A percentile compares a stretch with the other conserved stretches of the same genome.
Conservation (phyloP, 2,113 vertebrate species). For the Saguinus midas region DNA sequence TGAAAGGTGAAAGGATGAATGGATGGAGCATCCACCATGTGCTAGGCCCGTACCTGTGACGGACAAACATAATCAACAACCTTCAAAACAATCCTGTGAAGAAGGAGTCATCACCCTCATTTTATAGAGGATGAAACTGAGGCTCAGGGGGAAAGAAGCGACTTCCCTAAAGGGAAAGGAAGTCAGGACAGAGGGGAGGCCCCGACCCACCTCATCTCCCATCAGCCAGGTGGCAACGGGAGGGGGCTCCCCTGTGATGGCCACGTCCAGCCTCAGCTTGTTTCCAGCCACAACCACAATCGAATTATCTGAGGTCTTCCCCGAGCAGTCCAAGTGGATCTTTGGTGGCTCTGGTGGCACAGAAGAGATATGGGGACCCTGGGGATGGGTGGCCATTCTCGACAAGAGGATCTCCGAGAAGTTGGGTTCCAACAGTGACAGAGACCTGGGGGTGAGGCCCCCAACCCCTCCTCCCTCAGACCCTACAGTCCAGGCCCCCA, state of each 20-base stretch:
- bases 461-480: neutral
- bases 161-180: neutral
- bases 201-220: conserved; percentile 79
- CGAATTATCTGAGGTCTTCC: conserved; percentile 86
- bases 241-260: conserved; percentile 90
- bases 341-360: conserved; percentile 89
- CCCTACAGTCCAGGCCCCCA: no score
- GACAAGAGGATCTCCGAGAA: neutral
- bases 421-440: neutral
- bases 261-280: conserved; percentile 91
- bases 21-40: neutral
- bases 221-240: conserved; percentile 89
- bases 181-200: neutral
- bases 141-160: neutral
- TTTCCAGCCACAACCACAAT: conserved; percentile 92
- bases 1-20: neutral
- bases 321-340: conserved; percentile 91
- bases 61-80: neutral
- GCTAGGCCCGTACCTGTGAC: neutral
- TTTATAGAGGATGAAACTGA: neutral
- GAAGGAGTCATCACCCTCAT: neutral
- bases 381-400: neutral
- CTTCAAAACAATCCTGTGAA: neutral
- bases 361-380: neutral
- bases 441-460: fast-evolving